Evolutionary conservation across 2,113 vertebrate species (phyloP).

Genomic region (Xenotilapia longispinis): DNA sequence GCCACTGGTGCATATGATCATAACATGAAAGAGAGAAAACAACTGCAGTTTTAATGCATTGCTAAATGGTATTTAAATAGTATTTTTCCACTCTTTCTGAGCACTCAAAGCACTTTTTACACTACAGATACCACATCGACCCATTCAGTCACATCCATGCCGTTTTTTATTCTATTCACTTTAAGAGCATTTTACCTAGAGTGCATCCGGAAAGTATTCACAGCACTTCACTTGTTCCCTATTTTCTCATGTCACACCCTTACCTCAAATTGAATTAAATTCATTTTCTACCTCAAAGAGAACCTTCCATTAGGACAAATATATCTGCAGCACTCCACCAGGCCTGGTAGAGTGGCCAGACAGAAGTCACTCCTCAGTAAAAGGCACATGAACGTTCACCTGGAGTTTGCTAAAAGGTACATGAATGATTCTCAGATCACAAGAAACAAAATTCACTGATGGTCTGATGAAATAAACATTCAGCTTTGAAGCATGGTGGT

Average conservation of each 20-base stretch:
- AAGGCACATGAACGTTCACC: background rate
- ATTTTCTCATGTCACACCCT: background rate
- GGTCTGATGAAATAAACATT: background rate
- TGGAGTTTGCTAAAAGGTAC: background rate
- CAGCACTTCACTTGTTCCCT: background rate
- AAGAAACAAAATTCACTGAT: background rate
- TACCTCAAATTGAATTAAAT: background rate
- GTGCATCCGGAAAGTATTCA: background rate
- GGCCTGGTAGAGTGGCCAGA: background rate
- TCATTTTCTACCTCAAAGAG: background rate
- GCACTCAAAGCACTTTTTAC: background rate
- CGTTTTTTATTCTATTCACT: background rate
- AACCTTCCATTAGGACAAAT: background rate
- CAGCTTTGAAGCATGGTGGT: background rate
- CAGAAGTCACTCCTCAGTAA: background rate
- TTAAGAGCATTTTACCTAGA: background rate
- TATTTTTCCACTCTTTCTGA: background rate
- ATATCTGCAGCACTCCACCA: background rate
- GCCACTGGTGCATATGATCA: background rate
- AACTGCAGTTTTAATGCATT: background rate
- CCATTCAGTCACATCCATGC: background rate
- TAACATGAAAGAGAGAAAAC: background rate
- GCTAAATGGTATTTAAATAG: background rate
- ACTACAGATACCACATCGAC: background rate
- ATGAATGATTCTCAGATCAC: background rate